phyloP scores from a whole-genome alignment of 2,888 invertebrate genomes.

The Pristionchus mayeri region DNA sequence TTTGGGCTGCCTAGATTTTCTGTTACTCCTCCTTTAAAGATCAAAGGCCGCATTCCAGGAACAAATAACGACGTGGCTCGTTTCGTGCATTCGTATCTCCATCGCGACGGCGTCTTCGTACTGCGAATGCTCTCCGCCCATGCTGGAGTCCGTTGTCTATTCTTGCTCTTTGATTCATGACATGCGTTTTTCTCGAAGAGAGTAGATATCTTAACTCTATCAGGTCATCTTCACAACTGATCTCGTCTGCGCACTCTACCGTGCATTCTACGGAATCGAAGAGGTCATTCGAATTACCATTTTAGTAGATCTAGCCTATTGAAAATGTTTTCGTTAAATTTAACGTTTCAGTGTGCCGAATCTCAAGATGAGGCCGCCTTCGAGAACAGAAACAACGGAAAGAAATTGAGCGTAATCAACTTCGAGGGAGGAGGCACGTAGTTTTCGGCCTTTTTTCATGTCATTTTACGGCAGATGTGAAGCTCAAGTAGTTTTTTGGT shows the following conservation, averaged over 20 bases:
- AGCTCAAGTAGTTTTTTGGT: no score
- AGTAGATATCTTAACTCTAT: constrained; percentile 9
- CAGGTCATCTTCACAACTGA: constrained; percentile 73
- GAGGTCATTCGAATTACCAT: constrained; percentile 29
- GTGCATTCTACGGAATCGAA: constrained; percentile 59
- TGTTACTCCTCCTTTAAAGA: no score
- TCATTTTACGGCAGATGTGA: neutral
- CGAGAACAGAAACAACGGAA: neutral
- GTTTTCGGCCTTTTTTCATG: no score
- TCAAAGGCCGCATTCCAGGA: neutral
- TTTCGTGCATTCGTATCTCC: constrained; percentile 72
- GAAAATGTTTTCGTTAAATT: neutral
- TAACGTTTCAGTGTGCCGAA: constrained; percentile 38
- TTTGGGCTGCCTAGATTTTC: no score
- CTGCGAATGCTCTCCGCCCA: constrained; percentile 70
- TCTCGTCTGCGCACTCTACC: constrained; percentile 67
- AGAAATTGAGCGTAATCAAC: neutral
- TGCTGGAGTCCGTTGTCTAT: constrained; percentile 54
- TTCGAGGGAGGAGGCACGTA: neutral
- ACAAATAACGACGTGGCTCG: constrained; percentile 56
- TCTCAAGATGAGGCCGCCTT: constrained; percentile 16
- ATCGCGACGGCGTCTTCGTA: constrained; percentile 74
- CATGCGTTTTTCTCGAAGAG: no score
- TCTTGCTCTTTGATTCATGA: neutral
- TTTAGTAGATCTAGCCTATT: neutral